phyloP scores from a whole-genome alignment of 2,888 invertebrate species.

The Brenthis hecate region DNA sequence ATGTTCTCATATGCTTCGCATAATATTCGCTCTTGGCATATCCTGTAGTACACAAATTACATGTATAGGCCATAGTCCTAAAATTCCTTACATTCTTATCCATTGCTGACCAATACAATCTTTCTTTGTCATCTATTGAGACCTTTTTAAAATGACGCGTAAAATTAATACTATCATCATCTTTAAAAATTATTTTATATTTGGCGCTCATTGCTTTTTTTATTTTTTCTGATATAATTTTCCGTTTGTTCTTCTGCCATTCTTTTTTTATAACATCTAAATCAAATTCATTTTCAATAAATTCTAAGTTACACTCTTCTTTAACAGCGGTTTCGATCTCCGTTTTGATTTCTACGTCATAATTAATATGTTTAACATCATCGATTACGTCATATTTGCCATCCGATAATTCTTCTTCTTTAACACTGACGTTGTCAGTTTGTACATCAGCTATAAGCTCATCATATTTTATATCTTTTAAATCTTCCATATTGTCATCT shows the following conservation, averaged over 20 bases:
- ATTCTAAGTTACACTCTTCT: constrained; percentile 43
- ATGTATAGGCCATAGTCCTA: constrained; percentile 48
- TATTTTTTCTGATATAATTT: constrained; percentile 39
- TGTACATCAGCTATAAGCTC: neutral
- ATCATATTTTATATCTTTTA: neutral
- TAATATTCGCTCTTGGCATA: constrained; percentile 48
- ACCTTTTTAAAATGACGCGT: constrained; percentile 9
- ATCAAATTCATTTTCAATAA: constrained; percentile 1
- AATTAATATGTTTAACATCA: neutral
- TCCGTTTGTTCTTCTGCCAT: neutral
- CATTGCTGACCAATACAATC: constrained; percentile 42
- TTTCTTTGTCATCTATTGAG: constrained; percentile 52
- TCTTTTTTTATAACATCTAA: neutral
- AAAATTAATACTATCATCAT: neutral
- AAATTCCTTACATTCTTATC: constrained; percentile 42
- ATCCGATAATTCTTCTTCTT: constrained; percentile 28
- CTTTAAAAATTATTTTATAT: constrained; percentile 32
- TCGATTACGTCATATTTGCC: constrained; percentile 36
- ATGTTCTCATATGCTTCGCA: constrained; percentile 46
- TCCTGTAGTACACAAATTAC: constrained; percentile 53
- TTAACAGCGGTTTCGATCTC: constrained; percentile 52
- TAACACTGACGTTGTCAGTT: constrained; percentile 1
- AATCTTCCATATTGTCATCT: neutral
- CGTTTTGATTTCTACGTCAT: constrained; percentile 27
- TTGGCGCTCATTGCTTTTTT: constrained; percentile 7